Evolutionary conservation across 2,113 vertebrate genomes (phyloP), one percentile per base, ranked within the genome.

Genomic region (Tringa solitaria): DNA sequence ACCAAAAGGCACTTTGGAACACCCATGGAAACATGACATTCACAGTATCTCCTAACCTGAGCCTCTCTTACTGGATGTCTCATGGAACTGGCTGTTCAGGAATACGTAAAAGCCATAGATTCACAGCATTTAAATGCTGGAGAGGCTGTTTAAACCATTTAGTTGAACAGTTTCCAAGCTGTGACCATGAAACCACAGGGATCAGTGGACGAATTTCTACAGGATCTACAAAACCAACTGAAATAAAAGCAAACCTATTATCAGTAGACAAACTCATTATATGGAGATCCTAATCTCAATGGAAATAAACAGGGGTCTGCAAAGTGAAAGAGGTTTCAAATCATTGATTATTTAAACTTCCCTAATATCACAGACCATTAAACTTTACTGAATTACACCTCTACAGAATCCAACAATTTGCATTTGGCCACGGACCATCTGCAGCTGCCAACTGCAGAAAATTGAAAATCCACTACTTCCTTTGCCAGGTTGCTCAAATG

Each of bases 171-270:
- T 83, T 93, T 90, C 85, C 78, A 95, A 90, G 65, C 27, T 72
- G 48, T 39, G 35, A 53, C 61, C 78, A 48, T 68, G 90, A 96
- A 95, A 77, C 50, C 70, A 43, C 41, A 63, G 51, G 46, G 64
- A 87, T 83, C 74, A 94, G 48, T 70, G 76, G 35, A 51, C 67
- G 88, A 30, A 91, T 91, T 95, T 93, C 68, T 74, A 61, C 50
- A 77, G 56, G 56, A 84, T 51, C 64, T 87, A 76, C 50, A 69
- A 82, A 97, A 77, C 59, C 73, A 91, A 60, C 81, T 79, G 57
- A 85, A 94, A 92, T 76, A 83, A 88, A 97, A 86, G 53, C 72
- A 92, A 95, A 65, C 35, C 88, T 73, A 65, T 87, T 94, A 92
- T 50, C 79, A 90, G 79, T 41, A 95, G 63, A 90, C 61, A 93